These are phyloP conservation scores for Tachina lurida DNA, from an alignment of 2,888 invertebrate species.

Conservation along the genomic window DNA sequence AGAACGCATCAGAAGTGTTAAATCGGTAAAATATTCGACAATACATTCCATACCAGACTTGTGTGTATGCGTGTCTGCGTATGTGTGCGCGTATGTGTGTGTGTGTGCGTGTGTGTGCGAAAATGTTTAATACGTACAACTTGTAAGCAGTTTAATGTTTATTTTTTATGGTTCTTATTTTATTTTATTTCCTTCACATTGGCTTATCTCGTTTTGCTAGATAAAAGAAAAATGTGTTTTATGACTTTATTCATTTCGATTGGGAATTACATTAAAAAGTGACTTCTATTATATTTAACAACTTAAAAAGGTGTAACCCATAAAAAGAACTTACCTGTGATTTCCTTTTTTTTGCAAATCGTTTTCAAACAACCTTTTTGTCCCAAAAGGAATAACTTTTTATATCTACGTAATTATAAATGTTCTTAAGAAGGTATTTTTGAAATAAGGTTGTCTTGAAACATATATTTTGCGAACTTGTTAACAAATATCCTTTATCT, in stretches of 20 bases:
- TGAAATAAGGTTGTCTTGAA: neutral
- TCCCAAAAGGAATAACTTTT: neutral
- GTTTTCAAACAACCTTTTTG: conserved; percentile 1
- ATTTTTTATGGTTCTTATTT: conserved; percentile 47
- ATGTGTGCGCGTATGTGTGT: no score
- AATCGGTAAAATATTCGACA: conserved; percentile 22
- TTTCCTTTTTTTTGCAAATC: conserved; percentile 7
- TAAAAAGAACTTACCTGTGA: conserved; percentile 8
- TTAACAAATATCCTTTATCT: no score
- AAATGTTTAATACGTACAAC: conserved; percentile 16
- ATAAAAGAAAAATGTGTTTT: conserved; percentile 42
- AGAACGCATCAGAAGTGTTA: conserved; percentile 33
- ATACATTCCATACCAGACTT: neutral
- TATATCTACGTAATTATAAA: neutral
- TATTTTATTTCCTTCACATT: conserved; percentile 17
- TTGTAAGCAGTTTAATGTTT: conserved; percentile 48
- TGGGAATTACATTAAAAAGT: conserved; percentile 26
- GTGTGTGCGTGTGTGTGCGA: neutral
- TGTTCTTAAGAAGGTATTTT: neutral
- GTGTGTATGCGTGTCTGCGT: conserved; percentile 1
- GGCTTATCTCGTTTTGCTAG: neutral
- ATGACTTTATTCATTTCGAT: conserved; percentile 54
- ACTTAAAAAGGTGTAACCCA: conserved; percentile 43
- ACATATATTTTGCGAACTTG: neutral
- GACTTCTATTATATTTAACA: conserved; percentile 21